Percentiles rank a stretch among this genome's conserved stretches.
phyloP scores from a whole-genome alignment of 1,140 invertebrate species.

The Cataglyphis hispanica region DNA sequence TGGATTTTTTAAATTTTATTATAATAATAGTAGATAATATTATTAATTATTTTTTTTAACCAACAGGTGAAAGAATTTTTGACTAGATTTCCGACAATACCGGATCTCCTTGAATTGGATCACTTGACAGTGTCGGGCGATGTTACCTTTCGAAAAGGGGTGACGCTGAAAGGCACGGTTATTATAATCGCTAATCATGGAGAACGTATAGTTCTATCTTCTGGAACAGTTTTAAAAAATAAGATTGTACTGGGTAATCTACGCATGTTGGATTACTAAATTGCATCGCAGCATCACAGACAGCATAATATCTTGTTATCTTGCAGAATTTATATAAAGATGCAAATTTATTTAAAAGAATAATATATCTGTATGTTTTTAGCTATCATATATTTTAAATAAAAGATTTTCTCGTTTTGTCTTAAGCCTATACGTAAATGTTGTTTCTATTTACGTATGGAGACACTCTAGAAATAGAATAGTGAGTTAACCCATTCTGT shows the following conservation, averaged over 20 bases:
- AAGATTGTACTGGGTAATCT: constrained; percentile 99
- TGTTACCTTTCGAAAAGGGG: constrained; percentile 98
- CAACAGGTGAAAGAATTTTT: constrained; percentile 97
- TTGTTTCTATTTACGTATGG: constrained; percentile 31
- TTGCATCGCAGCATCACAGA: no score
- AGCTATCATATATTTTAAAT: constrained; percentile 33
- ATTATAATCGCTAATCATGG: constrained; percentile 99
- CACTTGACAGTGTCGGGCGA: constrained; percentile 99
- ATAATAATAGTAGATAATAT: not conserved
- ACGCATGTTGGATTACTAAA: constrained; percentile 98
- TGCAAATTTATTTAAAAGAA: not conserved
- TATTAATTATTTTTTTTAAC: not conserved
- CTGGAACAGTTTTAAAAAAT: constrained; percentile 98
- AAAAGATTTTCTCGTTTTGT: not conserved
- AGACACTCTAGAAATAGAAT: constrained; percentile 36
- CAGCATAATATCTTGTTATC: constrained; percentile 8
- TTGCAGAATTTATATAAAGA: not conserved
- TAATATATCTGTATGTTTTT: constrained; percentile 5
- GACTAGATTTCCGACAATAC: constrained; percentile 97
- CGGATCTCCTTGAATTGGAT: constrained; percentile 98
- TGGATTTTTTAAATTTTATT: constrained; percentile 38
- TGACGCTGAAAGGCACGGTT: constrained; percentile 98
- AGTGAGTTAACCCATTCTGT: constrained; percentile 12
- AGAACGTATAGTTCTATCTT: constrained; percentile 99
- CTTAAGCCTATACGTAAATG: not conserved